A percentile compares a stretch with the other conserved stretches of the same genome.
Conservation (phyloP, 2,797 vertebrate genomes). For the Ciconia nigra region DNA sequence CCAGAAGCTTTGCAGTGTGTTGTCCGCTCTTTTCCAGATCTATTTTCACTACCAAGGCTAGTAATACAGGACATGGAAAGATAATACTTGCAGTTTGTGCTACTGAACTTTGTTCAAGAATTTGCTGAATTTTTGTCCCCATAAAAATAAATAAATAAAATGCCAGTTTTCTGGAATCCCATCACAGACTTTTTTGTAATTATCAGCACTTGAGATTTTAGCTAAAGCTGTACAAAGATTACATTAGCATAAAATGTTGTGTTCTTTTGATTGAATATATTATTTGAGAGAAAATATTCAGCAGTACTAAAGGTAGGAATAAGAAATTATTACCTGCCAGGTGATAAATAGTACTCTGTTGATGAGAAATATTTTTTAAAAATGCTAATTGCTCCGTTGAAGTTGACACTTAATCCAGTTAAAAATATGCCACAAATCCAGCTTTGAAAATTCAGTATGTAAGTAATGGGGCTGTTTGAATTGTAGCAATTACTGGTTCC, state of each 20-base stretch:
- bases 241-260: slow-evolving; percentile 77
- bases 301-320: slow-evolving; percentile 51
- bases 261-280: slow-evolving; percentile 75
- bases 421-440: slow-evolving; percentile 63
- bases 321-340: slow-evolving; percentile 78
- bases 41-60: not conserved
- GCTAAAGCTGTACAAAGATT: slow-evolving; percentile 73
- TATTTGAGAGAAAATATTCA: slow-evolving; percentile 70
- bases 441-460: slow-evolving; percentile 54
- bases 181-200: slow-evolving; percentile 65
- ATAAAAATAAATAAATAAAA: slow-evolving; percentile 37
- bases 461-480: slow-evolving; percentile 57
- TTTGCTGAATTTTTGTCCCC: not conserved
- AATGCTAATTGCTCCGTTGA: slow-evolving; percentile 71
- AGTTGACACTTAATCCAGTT: slow-evolving; percentile 64
- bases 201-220: slow-evolving; percentile 72
- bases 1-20: not conserved
- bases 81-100: not conserved
- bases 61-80: not conserved
- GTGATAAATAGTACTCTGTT: slow-evolving; percentile 72
- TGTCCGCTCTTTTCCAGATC: not conserved
- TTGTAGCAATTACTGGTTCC: slow-evolving; percentile 51
- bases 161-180: slow-evolving; percentile 48
- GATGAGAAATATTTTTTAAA: slow-evolving; percentile 63
- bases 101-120: not conserved